Evolutionary conservation across 53 echinoderm and acorn worm genomes (phyloP), one percentile per base, ranked within the genome.

Genomic region (Pentamera pediparva): DNA sequence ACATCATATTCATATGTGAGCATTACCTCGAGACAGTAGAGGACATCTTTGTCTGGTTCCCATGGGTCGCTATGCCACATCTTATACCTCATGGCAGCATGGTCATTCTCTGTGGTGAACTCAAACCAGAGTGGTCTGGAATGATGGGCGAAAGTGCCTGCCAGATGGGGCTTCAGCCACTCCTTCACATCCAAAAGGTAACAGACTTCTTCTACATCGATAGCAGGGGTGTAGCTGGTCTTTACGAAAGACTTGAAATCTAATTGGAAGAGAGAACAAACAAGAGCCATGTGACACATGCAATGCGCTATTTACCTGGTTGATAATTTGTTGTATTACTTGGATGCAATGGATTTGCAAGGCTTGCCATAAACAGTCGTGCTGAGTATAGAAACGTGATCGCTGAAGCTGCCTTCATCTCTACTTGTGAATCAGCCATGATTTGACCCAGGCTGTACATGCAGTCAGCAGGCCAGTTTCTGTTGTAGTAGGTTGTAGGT

Each of bases 41-140:
- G 17, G 6, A 19, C 52, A 51, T 50, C n/a, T 49, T 17, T 6
- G 5, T 69, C 47, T 43, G 78, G 78, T 35, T 64, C 33, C 78
- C 78, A 78, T 30, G 49, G 48, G 19, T 40, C 49, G 10, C 47
- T 29, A 10, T 21, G 51, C 78, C 78, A 78, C 78, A 78, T 64
- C 10, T 62, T 48, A 33, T 62, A 78, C 43, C 53, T 50, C 78
- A 78, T 78, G 18, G 35, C 20, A 29, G 21, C 28, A 10, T 4
- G n/a, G 8, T 65, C 78, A 9, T 65, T 54, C 6, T 17, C 22
- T 35, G 8, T 15, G 19, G 8, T 11, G 52, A 78, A 78, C 32
- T 37, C 32, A 65, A 78, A 78, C 78, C 78, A 78, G 10, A 43
- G 65, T 8, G 78, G 78, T 34, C 65, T 28, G 65, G 51, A 51